phyloP scores from a whole-genome alignment of 2,113 vertebrate species.

The Xiphophorus maculatus region DNA sequence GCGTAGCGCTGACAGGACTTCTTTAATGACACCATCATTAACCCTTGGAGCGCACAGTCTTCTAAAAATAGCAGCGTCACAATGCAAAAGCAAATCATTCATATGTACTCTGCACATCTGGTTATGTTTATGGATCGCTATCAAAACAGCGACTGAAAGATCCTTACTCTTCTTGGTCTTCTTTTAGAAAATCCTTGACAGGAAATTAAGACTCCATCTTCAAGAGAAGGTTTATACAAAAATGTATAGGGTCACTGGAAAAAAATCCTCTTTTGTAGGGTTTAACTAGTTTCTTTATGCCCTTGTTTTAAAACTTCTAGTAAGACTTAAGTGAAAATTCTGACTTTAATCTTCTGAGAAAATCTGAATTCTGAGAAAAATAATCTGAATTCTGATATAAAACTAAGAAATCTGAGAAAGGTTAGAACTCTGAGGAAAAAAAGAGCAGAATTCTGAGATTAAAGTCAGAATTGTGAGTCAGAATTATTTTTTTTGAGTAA shows the following conservation, averaged over 20 bases:
- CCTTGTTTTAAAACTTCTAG: too few relatives aligned
- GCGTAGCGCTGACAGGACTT: conserved; percentile 79
- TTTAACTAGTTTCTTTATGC: not conserved
- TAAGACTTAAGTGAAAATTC: too few relatives aligned
- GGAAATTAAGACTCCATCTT: not conserved
- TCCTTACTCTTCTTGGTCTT: not conserved
- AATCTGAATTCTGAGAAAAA: too few relatives aligned
- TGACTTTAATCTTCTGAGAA: too few relatives aligned
- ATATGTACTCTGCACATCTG: conserved; percentile 79
- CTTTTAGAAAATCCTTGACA: conserved; percentile 9
- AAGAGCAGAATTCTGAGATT: too few relatives aligned
- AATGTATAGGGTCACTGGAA: too few relatives aligned
- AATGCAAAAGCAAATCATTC: conserved; percentile 71
- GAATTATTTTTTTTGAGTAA: too few relatives aligned
- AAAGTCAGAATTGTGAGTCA: too few relatives aligned
- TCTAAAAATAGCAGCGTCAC: conserved; percentile 91
- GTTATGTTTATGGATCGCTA: conserved; percentile 65
- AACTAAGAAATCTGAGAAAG: too few relatives aligned
- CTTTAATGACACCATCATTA: conserved; percentile 96
- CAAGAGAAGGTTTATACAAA: not conserved
- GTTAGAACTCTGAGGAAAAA: too few relatives aligned
- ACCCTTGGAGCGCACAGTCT: conserved; percentile 76
- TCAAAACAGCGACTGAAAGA: conserved; percentile 8
- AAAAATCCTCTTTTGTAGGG: too few relatives aligned
- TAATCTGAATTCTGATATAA: too few relatives aligned